A percentile compares a stretch with the other conserved stretches of the same genome.
These are phyloP conservation scores for Oreochromis mossambicus DNA, from an alignment of 2,797 vertebrate species.

Conservation along the genomic window DNA sequence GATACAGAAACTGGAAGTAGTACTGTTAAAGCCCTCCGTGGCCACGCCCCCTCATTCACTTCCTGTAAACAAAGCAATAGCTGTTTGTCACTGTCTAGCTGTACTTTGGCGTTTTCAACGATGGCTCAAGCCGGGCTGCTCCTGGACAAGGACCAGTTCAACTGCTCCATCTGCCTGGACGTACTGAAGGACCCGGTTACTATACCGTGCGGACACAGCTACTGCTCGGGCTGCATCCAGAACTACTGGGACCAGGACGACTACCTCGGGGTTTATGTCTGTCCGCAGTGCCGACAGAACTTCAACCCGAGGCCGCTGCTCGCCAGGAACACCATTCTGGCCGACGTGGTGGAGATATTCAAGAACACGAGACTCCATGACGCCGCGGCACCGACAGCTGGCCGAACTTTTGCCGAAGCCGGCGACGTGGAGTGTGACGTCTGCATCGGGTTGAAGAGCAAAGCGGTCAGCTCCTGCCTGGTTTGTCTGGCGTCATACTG, in stretches of 20 bases:
- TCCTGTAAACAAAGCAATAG: constrained; percentile 64
- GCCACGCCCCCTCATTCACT: constrained; percentile 14
- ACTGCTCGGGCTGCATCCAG: constrained; percentile 74
- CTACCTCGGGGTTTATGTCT: constrained; percentile 66
- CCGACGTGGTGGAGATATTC: constrained; percentile 77
- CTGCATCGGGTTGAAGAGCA: constrained; percentile 76
- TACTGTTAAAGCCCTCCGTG: constrained; percentile 9
- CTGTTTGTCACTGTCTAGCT: not conserved
- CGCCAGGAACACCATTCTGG: constrained; percentile 75
- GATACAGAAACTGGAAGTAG: not conserved
- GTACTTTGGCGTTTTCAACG: not conserved
- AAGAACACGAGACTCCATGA: constrained; percentile 53
- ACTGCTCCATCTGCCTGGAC: constrained; percentile 79
- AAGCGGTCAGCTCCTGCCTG: constrained; percentile 85
- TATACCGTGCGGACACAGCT: constrained; percentile 78
- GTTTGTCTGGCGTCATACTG: constrained; percentile 95
- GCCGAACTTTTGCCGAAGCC: constrained; percentile 32
- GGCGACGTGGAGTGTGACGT: constrained; percentile 82
- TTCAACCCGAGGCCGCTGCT: constrained; percentile 75
- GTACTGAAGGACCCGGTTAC: constrained; percentile 73
- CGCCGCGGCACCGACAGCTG: not conserved
- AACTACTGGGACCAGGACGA: constrained; percentile 81
- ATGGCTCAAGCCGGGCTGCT: constrained; percentile 78
- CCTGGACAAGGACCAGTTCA: constrained; percentile 78
- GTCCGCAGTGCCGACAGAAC: constrained; percentile 75